Evolutionary conservation across 1,140 invertebrate species (phyloP).

Genomic region (Diabrotica undecimpunctata): DNA sequence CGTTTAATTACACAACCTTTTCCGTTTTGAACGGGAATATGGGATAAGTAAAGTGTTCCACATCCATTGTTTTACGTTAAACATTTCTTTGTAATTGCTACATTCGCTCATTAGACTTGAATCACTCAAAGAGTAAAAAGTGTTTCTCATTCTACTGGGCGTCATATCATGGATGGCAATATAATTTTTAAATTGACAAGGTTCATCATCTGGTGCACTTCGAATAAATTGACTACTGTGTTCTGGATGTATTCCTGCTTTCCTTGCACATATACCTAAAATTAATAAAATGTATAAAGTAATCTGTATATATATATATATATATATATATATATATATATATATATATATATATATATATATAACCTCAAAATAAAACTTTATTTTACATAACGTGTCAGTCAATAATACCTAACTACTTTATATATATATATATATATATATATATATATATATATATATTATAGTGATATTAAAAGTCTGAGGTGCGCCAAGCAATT

Average conservation of each 20-base stretch:
- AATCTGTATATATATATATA: no score
- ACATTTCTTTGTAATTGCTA: not conserved
- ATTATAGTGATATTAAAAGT: no score
- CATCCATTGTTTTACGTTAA: not conserved
- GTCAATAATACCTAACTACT: no score
- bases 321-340: no score
- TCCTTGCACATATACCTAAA: slow-evolving; percentile 29
- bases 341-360: no score
- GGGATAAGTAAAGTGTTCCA: not conserved
- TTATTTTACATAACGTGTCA: no score
- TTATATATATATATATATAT: no score
- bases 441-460: no score
- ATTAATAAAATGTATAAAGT: no score
- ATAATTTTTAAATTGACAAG: not conserved
- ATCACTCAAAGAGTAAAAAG: not conserved
- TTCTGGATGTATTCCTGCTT: slow-evolving; percentile 20
- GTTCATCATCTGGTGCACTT: slow-evolving; percentile 4
- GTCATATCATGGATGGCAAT: slow-evolving; percentile 4
- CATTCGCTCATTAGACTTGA: not conserved
- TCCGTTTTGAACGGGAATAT: not conserved
- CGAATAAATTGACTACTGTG: slow-evolving; percentile 29
- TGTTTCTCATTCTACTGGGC: not conserved
- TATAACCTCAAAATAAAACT: no score
- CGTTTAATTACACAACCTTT: not conserved
- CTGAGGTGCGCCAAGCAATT: no score